Evolutionary conservation across 2,797 vertebrate genomes (phyloP), one percentile per base, ranked within the genome.

Genomic region (Hydrophis major): DNA sequence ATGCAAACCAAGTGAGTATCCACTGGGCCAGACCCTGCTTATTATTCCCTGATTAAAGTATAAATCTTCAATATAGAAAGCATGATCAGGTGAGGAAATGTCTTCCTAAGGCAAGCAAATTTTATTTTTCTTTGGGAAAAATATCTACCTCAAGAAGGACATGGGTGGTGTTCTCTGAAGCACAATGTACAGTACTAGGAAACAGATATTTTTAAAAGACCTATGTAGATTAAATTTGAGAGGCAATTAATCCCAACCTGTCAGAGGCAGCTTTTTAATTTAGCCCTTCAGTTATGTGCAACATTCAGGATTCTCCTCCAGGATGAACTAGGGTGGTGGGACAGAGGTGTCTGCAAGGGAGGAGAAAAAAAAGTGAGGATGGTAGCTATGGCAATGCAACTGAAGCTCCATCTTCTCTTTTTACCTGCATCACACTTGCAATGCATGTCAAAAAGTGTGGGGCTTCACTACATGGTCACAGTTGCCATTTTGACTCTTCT

Each of bases 211-310:
- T 37, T 37, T 74, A 8, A 37, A 66, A 37, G 32, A 16, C 3
- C 16, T 32, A 74, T 20, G 69, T 20, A 37, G 50, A 93, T 93
- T 66, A 91, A 93, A 90, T 59, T 60, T 57, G 56, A 95, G 55
- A 93, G 37, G 91, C 93, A 95, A 91, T 86, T 91, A 93, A 92
- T 93, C 87, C n/a, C 61, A 83, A 59, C 89, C 94, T 22, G 87
- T 92, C 47, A 95, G 94, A 91, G 91, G 91, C 63, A 88, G 2
- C 69, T 74, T 74, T 74, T 74, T 74, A 74, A 37, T 74, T 74
- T 37, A 74, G 6, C 32, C 16, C 32, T 42, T 78, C 18, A 78
- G 69, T 42, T 22, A 20, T 20, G 69, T 16, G 32, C 69, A 42
- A 20, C 69, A 8, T 42, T 20, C 7, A 78, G 32, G 32, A 42